Percentiles rank a stretch among this genome's conserved stretches.
phyloP scores from a whole-genome alignment of 2,797 vertebrate species.

The Lateolabrax maculatus region DNA sequence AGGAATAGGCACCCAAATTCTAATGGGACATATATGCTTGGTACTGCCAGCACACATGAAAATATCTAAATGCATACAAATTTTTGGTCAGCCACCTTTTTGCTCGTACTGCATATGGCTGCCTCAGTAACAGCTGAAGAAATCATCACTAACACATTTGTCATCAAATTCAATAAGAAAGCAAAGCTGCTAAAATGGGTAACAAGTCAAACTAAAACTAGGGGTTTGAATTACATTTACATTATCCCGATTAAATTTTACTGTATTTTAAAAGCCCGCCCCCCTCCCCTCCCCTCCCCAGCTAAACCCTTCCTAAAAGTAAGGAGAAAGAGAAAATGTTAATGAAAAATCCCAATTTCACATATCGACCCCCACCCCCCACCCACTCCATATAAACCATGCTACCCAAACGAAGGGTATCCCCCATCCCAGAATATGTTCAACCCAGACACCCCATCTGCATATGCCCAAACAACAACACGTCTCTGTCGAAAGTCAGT shows the following conservation, averaged over 20 bases:
- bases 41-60: slow-evolving; percentile 57
- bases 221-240: slow-evolving; percentile 81
- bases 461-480: slow-evolving; percentile 52
- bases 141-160: slow-evolving; percentile 72
- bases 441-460: slow-evolving; percentile 49
- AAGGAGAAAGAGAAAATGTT: slow-evolving; percentile 63
- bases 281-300: neutral
- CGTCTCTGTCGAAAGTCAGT: slow-evolving; percentile 54
- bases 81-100: slow-evolving; percentile 26
- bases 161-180: slow-evolving; percentile 73
- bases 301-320: slow-evolving; percentile 69
- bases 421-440: slow-evolving; percentile 31
- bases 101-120: slow-evolving; percentile 30
- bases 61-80: slow-evolving; percentile 47
- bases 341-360: slow-evolving; percentile 59
- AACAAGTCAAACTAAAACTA: slow-evolving; percentile 80
- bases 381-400: slow-evolving; percentile 44
- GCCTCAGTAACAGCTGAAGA: slow-evolving; percentile 60
- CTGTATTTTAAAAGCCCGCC: slow-evolving; percentile 50
- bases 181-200: slow-evolving; percentile 69
- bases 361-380: slow-evolving; percentile 12
- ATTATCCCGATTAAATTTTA: slow-evolving; percentile 78
- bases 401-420: slow-evolving; percentile 52
- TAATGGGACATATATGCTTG: slow-evolving; percentile 51
- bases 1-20: slow-evolving; percentile 74